Evolutionary conservation across 2,113 vertebrate genomes (phyloP).

Genomic region (Scatophagus argus): DNA sequence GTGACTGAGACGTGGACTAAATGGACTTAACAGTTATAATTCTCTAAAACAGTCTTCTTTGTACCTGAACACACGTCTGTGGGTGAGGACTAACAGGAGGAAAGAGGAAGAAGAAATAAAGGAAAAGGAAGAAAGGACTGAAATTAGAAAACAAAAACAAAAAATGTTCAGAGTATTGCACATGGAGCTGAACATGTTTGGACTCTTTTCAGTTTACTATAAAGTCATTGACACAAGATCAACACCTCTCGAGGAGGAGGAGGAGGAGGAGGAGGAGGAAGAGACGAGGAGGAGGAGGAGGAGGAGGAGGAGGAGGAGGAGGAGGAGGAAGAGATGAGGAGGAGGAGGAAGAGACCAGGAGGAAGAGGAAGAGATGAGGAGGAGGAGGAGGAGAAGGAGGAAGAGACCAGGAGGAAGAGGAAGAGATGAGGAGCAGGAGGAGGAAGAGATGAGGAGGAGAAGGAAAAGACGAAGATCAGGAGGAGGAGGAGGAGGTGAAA

Average conservation of each 20-base stretch:
- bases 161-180: conserved; percentile 89
- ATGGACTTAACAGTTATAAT: background rate
- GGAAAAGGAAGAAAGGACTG: no score
- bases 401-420: conserved; percentile 77
- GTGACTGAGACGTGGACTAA: background rate
- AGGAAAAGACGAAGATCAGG: no score
- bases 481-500: conserved; percentile 77
- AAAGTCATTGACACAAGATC: conserved; percentile 88
- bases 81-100: background rate
- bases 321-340: conserved; percentile 76
- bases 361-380: no score
- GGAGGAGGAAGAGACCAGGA: no score
- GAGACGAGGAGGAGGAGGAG: conserved; percentile 76
- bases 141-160: background rate
- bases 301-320: conserved; percentile 71
- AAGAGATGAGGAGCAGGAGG: conserved; percentile 76
- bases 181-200: conserved; percentile 89
- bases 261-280: conserved; percentile 79
- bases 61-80: conserved; percentile 2
- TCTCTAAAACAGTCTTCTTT: background rate
- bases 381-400: conserved; percentile 77
- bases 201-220: conserved; percentile 86
- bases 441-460: conserved; percentile 76
- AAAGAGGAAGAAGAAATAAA: background rate
- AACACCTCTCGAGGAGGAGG: conserved; percentile 83